These are phyloP conservation scores for Lasioglossum lativentre DNA, from an alignment of 2,888 invertebrate species.

Conservation along the genomic window DNA sequence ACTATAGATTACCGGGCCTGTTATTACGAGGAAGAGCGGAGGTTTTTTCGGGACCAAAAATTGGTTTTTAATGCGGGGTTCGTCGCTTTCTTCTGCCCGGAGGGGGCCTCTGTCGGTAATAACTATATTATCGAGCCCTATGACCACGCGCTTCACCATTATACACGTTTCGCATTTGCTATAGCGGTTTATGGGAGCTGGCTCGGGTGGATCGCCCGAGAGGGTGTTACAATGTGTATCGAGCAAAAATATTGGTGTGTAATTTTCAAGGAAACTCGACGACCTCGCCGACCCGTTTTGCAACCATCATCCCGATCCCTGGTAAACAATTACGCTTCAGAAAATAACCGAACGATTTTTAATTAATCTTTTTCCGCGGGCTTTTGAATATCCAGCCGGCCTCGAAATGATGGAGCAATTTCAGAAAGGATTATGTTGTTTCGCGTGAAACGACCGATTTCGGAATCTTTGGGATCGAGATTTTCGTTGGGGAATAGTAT, in stretches of 20 bases:
- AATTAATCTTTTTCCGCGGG: not conserved
- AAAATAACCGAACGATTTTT: constrained; percentile 12
- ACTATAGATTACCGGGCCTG: constrained; percentile 84
- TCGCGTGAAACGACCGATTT: not conserved
- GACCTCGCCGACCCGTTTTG: constrained; percentile 20
- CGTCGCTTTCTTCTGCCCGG: constrained; percentile 80
- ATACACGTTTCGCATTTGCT: constrained; percentile 31
- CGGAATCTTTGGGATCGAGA: not conserved
- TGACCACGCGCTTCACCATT: constrained; percentile 75
- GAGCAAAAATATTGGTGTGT: constrained; percentile 38
- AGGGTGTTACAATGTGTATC: constrained; percentile 59
- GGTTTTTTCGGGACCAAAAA: constrained; percentile 83
- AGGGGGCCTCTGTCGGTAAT: constrained; percentile 80
- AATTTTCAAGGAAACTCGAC: constrained; percentile 27
- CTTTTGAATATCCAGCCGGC: not conserved
- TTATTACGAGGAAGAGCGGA: constrained; percentile 82
- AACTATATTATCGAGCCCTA: constrained; percentile 83
- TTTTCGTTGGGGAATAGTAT: not conserved
- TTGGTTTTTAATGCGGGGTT: constrained; percentile 84
- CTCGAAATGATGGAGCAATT: not conserved
- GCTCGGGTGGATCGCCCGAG: constrained; percentile 29
- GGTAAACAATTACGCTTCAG: constrained; percentile 1
- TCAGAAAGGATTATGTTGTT: not conserved
- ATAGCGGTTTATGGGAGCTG: constrained; percentile 41
- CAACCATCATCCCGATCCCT: not conserved